Base-by-base conservation (phyloP, 1,140 invertebrate genomes). In the Atta texana region DNA sequence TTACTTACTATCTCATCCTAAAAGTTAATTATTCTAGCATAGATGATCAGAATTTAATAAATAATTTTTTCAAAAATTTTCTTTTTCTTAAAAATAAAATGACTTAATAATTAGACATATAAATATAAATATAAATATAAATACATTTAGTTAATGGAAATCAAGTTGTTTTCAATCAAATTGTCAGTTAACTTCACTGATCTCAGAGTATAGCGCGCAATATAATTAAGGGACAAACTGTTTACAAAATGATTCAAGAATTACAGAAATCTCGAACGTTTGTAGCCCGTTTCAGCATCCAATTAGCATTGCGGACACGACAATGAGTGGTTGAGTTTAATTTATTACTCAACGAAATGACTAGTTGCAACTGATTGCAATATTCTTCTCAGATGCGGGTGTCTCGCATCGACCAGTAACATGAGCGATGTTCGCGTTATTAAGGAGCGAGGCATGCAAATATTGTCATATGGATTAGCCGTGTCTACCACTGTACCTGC, bases 331-430 rank as follows among this genome's bases (percentile, higher is more conserved):
- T 78, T 18, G 31, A 61, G 80, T 90, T 77, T 90, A 90, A 90
- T 90, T 90, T 90, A 90, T 90, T 80, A 84, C 87, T 71, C 34
- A 59, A 68, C 31, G 89, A 87, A 90, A 82, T 80, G 88, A 77
- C 78, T 66, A 64, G 80, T 59, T 64, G 64, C 78, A 53, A 89
- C 89, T 72, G 75, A 90, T 90, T 88, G 89, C 89, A 90, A 90
- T 90, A 90, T 90, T 88, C 89, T 90, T 90, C 68, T 89, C 44
- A 88, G 85, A 90, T 86, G 71, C 88, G 88, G 53, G 24, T 86
- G 86, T 78, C 75, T 78, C 71, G 64, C 74, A 87, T 90, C 84
- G 85, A 69, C 51, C 71, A 72, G 69, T 59, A 76, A 64, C 53
- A 89, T 90, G 89, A 90, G 81, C 81, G 86, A 90, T 76, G 82